Conservation (phyloP, 2,113 vertebrate species). For the Grammomys surdaster region DNA sequence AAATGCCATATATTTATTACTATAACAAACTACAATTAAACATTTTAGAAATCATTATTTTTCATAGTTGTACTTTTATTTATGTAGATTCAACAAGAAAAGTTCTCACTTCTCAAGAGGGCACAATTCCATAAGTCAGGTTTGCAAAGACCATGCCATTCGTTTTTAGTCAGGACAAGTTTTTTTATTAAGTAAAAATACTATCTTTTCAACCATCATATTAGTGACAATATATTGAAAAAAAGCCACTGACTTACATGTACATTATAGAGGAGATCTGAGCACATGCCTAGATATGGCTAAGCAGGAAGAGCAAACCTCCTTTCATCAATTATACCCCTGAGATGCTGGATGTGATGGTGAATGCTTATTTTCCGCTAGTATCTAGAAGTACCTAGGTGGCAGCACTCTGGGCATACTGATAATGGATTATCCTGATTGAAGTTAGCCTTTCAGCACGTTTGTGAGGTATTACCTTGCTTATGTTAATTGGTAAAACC, state of each 20-base stretch:
- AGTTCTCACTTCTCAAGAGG: not conserved
- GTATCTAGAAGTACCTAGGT: not conserved
- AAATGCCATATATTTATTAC: not conserved
- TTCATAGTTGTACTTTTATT: not conserved
- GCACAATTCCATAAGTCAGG: not conserved
- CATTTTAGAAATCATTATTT: slow-evolving; percentile 3
- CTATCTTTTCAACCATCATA: not conserved
- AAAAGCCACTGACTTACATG: not conserved
- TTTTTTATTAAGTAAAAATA: not conserved
- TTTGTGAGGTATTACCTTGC: not conserved
- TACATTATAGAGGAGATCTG: not conserved
- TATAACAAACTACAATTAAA: not conserved
- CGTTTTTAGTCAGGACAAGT: not conserved
- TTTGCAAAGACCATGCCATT: not conserved
- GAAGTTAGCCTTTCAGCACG: not conserved
- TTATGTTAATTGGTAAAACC: not conserved
- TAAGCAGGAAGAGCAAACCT: not conserved
- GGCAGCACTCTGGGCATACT: too few relatives aligned
- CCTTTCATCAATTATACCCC: not conserved
- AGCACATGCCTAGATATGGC: not conserved
- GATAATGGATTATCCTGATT: not conserved
- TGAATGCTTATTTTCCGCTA: not conserved
- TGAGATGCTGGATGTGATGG: not conserved
- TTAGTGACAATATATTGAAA: slow-evolving; percentile 17
- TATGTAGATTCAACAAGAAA: not conserved